Conservation (phyloP, 2,113 vertebrate species). For the Equus przewalskii region DNA sequence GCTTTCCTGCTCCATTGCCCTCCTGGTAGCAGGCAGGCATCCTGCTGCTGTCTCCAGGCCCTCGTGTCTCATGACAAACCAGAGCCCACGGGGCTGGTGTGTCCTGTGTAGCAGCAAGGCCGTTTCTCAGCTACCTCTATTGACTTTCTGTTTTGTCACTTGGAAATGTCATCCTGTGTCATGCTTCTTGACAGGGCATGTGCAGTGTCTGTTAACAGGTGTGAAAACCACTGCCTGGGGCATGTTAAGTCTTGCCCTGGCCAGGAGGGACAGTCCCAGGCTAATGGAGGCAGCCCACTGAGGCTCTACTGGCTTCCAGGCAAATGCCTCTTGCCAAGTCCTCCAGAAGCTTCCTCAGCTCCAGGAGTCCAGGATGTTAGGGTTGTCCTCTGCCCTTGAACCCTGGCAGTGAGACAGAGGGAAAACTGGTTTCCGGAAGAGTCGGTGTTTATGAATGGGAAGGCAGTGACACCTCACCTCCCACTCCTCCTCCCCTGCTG, state of each 20-base stretch:
- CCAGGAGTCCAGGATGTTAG: neutral
- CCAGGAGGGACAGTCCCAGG: neutral
- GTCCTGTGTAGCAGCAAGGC: neutral
- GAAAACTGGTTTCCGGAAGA: neutral
- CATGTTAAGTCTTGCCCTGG: neutral
- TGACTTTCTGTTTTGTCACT: conserved; percentile 2
- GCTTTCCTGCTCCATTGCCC: neutral
- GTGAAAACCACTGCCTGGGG: neutral
- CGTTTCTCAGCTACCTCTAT: neutral
- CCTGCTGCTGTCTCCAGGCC: neutral
- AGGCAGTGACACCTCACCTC: neutral
- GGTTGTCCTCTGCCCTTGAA: neutral
- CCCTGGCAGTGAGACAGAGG: neutral
- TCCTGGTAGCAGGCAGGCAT: neutral
- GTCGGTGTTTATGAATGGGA: neutral
- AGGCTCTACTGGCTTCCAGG: neutral
- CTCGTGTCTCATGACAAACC: neutral
- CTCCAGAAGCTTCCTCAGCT: neutral
- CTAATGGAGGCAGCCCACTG: neutral
- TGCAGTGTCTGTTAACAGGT: conserved; percentile 8
- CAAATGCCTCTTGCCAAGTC: neutral
- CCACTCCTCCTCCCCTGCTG: neutral
- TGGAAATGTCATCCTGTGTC: conserved; percentile 3
- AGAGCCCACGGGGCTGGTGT: accelerated
- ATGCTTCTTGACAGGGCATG: neutral